Conservation (phyloP, 2,888 invertebrate species). For the Lucinisca nassula region DNA sequence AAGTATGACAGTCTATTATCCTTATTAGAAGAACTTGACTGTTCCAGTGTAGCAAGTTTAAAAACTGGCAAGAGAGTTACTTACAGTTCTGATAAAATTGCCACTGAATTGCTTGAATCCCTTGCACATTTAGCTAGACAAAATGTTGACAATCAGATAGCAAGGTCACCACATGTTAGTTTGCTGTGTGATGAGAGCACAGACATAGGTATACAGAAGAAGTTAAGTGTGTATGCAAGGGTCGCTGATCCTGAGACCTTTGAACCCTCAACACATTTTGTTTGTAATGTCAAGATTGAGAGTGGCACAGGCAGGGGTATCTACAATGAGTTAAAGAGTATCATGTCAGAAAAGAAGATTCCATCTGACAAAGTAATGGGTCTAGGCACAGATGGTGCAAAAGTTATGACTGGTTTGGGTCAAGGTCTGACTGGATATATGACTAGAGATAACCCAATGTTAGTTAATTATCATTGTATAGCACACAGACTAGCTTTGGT, state of each 20-base stretch:
- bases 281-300: conserved; percentile 13
- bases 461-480: conserved; percentile 32
- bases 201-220: conserved; percentile 27
- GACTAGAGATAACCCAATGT: conserved; percentile 13
- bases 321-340: too few species aligned
- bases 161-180: not conserved
- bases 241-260: conserved; percentile 8
- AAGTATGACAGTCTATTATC: too few species aligned
- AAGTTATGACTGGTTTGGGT: conserved; percentile 34
- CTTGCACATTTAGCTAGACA: not conserved
- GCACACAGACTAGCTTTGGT: conserved; percentile 23
- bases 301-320: too few species aligned
- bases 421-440: conserved; percentile 27
- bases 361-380: conserved; percentile 16
- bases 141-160: not conserved
- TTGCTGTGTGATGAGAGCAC: not conserved
- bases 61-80: not conserved
- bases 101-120: not conserved
- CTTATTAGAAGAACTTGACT: too few species aligned
- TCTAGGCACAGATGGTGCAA: conserved; percentile 25
- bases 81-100: not conserved
- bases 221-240: conserved; percentile 6
- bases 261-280: conserved; percentile 13
- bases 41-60: too few species aligned
- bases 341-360: too few species aligned